Evolutionary conservation across 2,888 invertebrate species (phyloP).

Genomic region (Papilio gigon): DNA sequence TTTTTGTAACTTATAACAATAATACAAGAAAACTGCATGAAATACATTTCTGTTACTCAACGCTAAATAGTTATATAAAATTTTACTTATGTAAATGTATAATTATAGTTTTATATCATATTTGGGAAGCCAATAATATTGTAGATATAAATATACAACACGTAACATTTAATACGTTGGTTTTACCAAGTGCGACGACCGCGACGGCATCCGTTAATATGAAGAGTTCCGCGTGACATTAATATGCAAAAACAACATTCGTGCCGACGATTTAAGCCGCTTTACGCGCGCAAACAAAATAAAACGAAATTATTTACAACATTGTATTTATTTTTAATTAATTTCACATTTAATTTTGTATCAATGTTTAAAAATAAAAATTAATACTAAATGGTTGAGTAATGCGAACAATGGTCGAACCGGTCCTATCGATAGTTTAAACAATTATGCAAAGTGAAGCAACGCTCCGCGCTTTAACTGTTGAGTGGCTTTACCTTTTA

Average conservation of each 20-base stretch:
- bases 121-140: not conserved
- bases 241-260: conserved; percentile 70
- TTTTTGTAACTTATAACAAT: too few relatives aligned
- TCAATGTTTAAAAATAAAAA: not conserved
- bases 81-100: not conserved
- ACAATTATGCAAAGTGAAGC: conserved; percentile 19
- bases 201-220: conserved; percentile 64
- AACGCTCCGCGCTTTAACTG: conserved; percentile 15
- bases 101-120: not conserved
- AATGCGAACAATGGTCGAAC: not conserved
- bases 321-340: conserved; percentile 11
- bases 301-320: conserved; percentile 9
- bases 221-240: conserved; percentile 64
- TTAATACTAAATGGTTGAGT: conserved; percentile 7
- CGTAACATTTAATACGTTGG: conserved; percentile 13
- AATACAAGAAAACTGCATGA: too few relatives aligned
- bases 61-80: too few relatives aligned
- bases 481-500: conserved; percentile 7
- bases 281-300: conserved; percentile 52
- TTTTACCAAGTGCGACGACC: conserved; percentile 64
- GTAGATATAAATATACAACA: not conserved
- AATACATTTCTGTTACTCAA: too few relatives aligned
- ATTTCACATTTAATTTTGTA: not conserved
- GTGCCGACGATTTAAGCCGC: conserved; percentile 60
- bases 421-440: conserved; percentile 10